phyloP scores from a whole-genome alignment of 1,140 invertebrate genomes.

The Patella vulgata region DNA sequence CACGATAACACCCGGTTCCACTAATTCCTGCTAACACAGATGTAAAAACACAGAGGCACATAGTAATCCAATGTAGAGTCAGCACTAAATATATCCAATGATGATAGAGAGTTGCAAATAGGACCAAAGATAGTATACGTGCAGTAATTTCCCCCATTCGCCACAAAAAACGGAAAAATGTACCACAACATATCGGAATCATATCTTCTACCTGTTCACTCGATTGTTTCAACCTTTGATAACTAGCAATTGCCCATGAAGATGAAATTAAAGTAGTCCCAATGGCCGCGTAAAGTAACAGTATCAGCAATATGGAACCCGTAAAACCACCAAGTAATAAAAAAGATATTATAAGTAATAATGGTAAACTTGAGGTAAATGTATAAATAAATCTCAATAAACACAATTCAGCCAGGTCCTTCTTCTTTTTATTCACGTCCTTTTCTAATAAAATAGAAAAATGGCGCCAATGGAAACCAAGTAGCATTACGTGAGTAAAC shows the following conservation, averaged over 20 bases:
- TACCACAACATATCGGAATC: constrained; percentile 88
- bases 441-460: constrained; percentile 87
- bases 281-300: constrained; percentile 83
- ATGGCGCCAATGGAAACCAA: constrained; percentile 89
- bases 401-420: constrained; percentile 81
- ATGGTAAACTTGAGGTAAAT: constrained; percentile 86
- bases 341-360: constrained; percentile 85
- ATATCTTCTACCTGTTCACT: constrained; percentile 84
- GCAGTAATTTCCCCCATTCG: constrained; percentile 86
- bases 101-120: constrained; percentile 86
- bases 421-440: constrained; percentile 83
- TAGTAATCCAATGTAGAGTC: constrained; percentile 82
- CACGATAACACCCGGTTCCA: constrained; percentile 69
- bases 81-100: constrained; percentile 85
- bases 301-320: constrained; percentile 72
- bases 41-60: constrained; percentile 85
- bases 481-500: constrained; percentile 78
- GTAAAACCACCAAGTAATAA: constrained; percentile 69
- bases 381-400: constrained; percentile 86
- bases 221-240: constrained; percentile 79
- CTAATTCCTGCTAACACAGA: constrained; percentile 85
- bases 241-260: constrained; percentile 90
- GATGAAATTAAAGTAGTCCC: constrained; percentile 82
- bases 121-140: constrained; percentile 81
- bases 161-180: constrained; percentile 81